phyloP scores from a whole-genome alignment of 2,113 vertebrate genomes.

The Porphyrio hochstetteri region DNA sequence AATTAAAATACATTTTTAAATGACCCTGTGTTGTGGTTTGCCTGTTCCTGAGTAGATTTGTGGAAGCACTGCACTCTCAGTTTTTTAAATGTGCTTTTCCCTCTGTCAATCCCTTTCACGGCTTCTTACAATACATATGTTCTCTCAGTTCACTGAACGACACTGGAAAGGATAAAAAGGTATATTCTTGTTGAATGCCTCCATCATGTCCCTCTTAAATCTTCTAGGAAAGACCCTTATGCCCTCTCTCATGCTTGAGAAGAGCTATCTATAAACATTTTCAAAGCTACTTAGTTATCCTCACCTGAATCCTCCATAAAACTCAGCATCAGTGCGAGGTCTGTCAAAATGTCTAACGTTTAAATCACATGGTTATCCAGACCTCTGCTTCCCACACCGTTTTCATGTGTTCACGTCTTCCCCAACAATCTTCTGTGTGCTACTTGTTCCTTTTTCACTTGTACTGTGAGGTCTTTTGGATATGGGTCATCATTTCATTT shows the following conservation, averaged over 20 bases:
- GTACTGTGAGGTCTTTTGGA: not conserved
- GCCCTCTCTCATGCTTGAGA: not conserved
- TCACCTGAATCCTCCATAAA: not conserved
- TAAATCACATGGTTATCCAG: not conserved
- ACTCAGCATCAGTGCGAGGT: not conserved
- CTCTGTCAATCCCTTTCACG: not conserved
- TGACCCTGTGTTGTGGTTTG: not conserved
- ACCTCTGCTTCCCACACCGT: not conserved
- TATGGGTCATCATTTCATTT: not conserved
- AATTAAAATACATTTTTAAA: slow-evolving; percentile 2
- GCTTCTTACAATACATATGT: not conserved
- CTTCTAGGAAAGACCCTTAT: not conserved
- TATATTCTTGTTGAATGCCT: not conserved
- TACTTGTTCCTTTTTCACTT: not conserved
- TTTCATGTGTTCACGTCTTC: not conserved
- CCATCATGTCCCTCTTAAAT: not conserved
- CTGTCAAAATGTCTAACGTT: not conserved
- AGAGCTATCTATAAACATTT: not conserved
- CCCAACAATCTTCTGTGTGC: not conserved
- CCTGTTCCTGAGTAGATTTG: slow-evolving; percentile 16
- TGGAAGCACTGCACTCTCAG: not conserved
- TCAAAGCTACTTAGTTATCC: not conserved
- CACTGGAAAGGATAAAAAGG: not conserved
- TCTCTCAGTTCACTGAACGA: not conserved
- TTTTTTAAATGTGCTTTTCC: not conserved